Base-by-base conservation (phyloP, 2,113 vertebrate species). In the Limanda limanda region DNA sequence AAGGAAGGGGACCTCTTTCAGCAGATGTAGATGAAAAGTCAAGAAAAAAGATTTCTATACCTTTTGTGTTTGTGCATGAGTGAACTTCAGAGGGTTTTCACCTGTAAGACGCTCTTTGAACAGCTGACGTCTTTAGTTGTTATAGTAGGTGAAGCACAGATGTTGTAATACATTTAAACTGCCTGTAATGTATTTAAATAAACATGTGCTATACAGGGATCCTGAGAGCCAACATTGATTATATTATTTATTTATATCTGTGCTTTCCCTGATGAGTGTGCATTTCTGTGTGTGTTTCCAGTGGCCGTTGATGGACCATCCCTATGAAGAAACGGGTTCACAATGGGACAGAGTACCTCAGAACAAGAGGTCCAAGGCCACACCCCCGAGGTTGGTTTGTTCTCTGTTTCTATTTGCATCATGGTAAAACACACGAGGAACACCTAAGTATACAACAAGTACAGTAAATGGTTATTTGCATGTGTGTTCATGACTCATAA, bases 271-370 rank as follows among this genome's bases (percentile, higher is more conserved):
- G 21, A 1, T 4, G 61, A 68, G n/a, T 54, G 11, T 58, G 3
- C 27, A 47, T 71, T 20, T 83, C 27, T 85, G 54, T 75, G 63
- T 84, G 55, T 86, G 51, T 76, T 88, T 83, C 12, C 82, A 95
- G 93, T 59, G 52, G 79, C 79, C 68, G 83, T 95, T 95, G 84
- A 95, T 95, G 95, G 94, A 94, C 90, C 88, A 88, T 85, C 85
- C 83, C 71, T 92, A 93, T 90, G 87, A 90, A 90, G 92, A 92
- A 79, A 89, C 85, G 83, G 66, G 79, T 68, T 88, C 90, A 94
- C 89, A 94, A 95, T 95, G 95, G 95, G 92, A 92, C 93, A 94
- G 79, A 94, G 83, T 86, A 92, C 90, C 86, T 95, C 91, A 17
- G 93, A 92, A 86, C 89, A 90, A 83, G 93, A 93, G 93, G 91